Percentiles rank a stretch among this genome's conserved stretches.
Conservation (phyloP, 2,888 invertebrate genomes). For the Anarsia innoxiella region DNA sequence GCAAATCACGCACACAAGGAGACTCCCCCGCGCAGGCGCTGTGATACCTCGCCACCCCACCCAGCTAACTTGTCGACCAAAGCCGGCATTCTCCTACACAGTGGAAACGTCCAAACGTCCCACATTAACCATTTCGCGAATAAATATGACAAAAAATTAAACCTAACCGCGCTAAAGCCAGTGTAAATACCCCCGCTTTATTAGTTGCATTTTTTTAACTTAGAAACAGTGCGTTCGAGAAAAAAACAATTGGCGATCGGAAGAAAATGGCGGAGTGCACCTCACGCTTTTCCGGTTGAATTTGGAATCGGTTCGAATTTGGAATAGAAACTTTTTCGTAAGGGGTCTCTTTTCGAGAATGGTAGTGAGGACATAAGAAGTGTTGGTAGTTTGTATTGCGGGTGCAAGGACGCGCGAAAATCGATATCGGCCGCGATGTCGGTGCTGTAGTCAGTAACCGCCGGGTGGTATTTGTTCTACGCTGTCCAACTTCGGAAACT, state of each 20-base stretch:
- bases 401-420: slow-evolving; percentile 43
- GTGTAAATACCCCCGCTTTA: slow-evolving; percentile 34
- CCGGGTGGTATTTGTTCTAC: slow-evolving; percentile 27
- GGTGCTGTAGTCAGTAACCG: slow-evolving; percentile 24
- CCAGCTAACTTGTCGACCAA: slow-evolving; percentile 49
- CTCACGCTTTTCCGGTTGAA: slow-evolving; percentile 29
- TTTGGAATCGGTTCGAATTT: slow-evolving; percentile 33
- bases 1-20: slow-evolving; percentile 56
- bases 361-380: slow-evolving; percentile 40
- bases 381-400: slow-evolving; percentile 26
- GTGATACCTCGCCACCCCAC: slow-evolving; percentile 49
- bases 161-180: slow-evolving; percentile 22
- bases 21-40: slow-evolving; percentile 57
- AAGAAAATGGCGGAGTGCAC: slow-evolving; percentile 51
- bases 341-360: slow-evolving; percentile 25
- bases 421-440: slow-evolving; percentile 46
- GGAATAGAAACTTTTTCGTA: slow-evolving; percentile 14
- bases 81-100: slow-evolving; percentile 67
- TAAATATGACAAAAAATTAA: slow-evolving; percentile 23
- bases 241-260: too few relatives aligned
- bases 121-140: slow-evolving; percentile 33
- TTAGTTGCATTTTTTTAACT: too few relatives aligned
- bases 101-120: slow-evolving; percentile 62
- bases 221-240: too few relatives aligned
- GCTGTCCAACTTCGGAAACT: slow-evolving; percentile 49